Evolutionary conservation across 2,797 vertebrate genomes (phyloP).

Genomic region (Knipowitschia caucasica): DNA sequence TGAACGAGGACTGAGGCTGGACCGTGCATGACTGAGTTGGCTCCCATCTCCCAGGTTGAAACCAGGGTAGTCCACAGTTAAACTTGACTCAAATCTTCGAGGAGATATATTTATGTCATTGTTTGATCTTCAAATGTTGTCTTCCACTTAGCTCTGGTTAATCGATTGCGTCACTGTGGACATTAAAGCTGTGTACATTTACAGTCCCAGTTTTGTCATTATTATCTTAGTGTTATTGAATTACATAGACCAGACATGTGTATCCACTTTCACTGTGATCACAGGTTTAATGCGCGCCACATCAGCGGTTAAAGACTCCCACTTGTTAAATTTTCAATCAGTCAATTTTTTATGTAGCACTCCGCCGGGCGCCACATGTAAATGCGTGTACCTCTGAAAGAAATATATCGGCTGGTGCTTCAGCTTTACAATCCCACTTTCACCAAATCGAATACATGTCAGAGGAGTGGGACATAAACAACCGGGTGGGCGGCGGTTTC

Average conservation of each 20-base stretch:
- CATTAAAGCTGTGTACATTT: too few relatives aligned
- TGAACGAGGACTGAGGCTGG: too few relatives aligned
- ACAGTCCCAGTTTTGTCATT: too few relatives aligned
- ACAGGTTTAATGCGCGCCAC: background rate
- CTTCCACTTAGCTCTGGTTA: too few relatives aligned
- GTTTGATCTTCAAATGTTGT: too few relatives aligned
- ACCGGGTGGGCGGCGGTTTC: slow-evolving; percentile 47
- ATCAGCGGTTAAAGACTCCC: slow-evolving; percentile 5
- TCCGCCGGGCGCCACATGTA: slow-evolving; percentile 31
- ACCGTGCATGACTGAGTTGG: too few relatives aligned
- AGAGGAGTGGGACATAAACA: slow-evolving; percentile 49
- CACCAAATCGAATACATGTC: slow-evolving; percentile 66
- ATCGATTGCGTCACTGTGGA: too few relatives aligned
- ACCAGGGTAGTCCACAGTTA: too few relatives aligned
- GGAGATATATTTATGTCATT: too few relatives aligned
- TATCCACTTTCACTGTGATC: background rate
- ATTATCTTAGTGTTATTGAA: background rate
- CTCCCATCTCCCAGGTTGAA: too few relatives aligned
- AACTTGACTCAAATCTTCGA: too few relatives aligned
- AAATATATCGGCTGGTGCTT: slow-evolving; percentile 58
- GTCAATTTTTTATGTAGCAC: slow-evolving; percentile 20
- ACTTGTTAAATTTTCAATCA: slow-evolving; percentile 17
- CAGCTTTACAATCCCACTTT: slow-evolving; percentile 58
- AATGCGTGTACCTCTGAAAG: slow-evolving; percentile 24
- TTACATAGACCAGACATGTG: background rate